Conservation (phyloP, 2,888 invertebrate genomes). For the Eupithecia vulgata region DNA sequence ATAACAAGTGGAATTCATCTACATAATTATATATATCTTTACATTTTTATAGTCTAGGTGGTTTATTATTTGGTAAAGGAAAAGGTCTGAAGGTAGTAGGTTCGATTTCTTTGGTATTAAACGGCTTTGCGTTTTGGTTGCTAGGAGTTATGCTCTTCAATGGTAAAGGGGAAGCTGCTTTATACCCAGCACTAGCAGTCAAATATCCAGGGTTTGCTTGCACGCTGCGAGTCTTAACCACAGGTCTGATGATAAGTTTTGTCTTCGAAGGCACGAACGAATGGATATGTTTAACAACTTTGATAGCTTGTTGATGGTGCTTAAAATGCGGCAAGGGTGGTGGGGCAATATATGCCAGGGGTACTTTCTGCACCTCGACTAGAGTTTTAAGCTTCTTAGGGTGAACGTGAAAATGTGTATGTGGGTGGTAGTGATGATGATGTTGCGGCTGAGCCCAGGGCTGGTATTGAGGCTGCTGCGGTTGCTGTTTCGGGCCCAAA, state of each 20-base stretch:
- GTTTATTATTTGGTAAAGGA: conserved; percentile 60
- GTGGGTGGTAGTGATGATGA: conserved; percentile 38
- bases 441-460: conserved; percentile 37
- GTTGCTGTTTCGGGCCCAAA: conserved; percentile 25
- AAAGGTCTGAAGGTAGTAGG: conserved; percentile 68
- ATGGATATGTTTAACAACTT: conserved; percentile 66
- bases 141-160: conserved; percentile 37
- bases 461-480: conserved; percentile 24
- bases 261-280: conserved; percentile 64
- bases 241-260: conserved; percentile 69
- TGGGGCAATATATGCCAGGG: conserved; percentile 74
- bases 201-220: conserved; percentile 44
- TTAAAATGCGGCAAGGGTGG: conserved; percentile 60
- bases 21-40: conserved; percentile 32
- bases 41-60: conserved; percentile 59
- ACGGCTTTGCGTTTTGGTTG: conserved; percentile 53
- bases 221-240: conserved; percentile 57
- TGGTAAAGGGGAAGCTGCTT: conserved; percentile 45
- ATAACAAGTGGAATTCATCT: conserved; percentile 63
- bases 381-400: conserved; percentile 70
- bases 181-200: conserved; percentile 43
- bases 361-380: conserved; percentile 75
- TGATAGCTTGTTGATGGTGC: conserved; percentile 54
- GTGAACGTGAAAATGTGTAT: conserved; percentile 44
- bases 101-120: conserved; percentile 62